phyloP scores from a whole-genome alignment of 2,888 invertebrate genomes.

The Slavum lentiscoides region DNA sequence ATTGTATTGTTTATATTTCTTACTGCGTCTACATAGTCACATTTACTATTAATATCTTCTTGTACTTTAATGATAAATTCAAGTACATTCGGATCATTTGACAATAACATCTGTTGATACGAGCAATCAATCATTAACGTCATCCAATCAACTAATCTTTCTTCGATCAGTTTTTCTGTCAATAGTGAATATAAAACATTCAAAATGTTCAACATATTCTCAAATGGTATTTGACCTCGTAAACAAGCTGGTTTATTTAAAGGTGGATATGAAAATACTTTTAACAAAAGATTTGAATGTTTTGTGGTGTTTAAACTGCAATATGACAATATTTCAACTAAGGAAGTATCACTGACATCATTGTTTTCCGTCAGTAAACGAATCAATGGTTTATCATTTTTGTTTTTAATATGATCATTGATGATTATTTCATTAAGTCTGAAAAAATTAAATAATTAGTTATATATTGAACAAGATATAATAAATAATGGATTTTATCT shows the following conservation, averaged over 20 bases:
- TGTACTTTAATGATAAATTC: slow-evolving; percentile 41
- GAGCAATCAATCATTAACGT: slow-evolving; percentile 48
- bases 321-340: slow-evolving; percentile 48
- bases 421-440: slow-evolving; percentile 47
- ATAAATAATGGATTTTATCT: background rate
- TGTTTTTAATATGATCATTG: slow-evolving; percentile 33
- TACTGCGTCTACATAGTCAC: slow-evolving; percentile 37
- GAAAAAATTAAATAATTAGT: slow-evolving; percentile 9
- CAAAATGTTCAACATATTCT: slow-evolving; percentile 33
- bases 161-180: slow-evolving; percentile 33
- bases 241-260: slow-evolving; percentile 42
- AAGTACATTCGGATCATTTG: slow-evolving; percentile 48
- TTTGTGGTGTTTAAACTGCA: slow-evolving; percentile 29
- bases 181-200: slow-evolving; percentile 36
- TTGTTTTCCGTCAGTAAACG: slow-evolving; percentile 23
- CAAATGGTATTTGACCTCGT: slow-evolving; percentile 33
- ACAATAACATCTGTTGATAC: slow-evolving; percentile 44
- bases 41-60: slow-evolving; percentile 40
- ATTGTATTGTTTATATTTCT: slow-evolving; percentile 29
- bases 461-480: background rate
- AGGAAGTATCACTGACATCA: slow-evolving; percentile 39
- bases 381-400: slow-evolving; percentile 34
- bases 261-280: slow-evolving; percentile 46
- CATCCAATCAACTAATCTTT: slow-evolving; percentile 49
- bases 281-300: slow-evolving; percentile 40